phyloP scores from a whole-genome alignment of 2,888 invertebrate species.

The Pseudanteris insignis region DNA sequence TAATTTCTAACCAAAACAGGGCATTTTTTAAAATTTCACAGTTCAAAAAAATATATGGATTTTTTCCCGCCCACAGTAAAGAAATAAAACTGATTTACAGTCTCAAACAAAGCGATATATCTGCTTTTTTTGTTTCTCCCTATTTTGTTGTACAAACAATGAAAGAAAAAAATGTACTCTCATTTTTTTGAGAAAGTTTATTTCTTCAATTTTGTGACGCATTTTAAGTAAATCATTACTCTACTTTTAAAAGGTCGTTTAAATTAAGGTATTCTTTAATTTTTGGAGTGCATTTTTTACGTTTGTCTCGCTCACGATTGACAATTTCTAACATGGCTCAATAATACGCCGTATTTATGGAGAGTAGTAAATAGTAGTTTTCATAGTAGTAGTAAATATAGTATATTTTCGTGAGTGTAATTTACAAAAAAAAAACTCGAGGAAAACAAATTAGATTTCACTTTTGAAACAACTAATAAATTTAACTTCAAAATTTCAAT shows the following conservation, averaged over 20 bases:
- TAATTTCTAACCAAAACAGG: constrained; percentile 64
- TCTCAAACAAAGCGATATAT: constrained; percentile 13
- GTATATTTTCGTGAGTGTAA: no score
- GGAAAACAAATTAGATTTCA: no score
- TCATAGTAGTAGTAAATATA: no score
- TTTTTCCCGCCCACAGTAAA: constrained; percentile 52
- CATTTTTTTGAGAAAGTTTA: constrained; percentile 30
- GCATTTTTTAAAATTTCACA: constrained; percentile 50
- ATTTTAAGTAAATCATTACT: constrained; percentile 1
- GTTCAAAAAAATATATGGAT: constrained; percentile 47
- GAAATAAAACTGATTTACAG: constrained; percentile 53
- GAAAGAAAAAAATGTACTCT: constrained; percentile 12
- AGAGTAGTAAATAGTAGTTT: no score
- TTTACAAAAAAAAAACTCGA: no score
- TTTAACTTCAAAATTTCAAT: no score
- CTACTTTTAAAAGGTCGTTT: constrained; percentile 16
- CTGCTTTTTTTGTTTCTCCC: constrained; percentile 15
- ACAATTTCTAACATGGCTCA: not conserved
- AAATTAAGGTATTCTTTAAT: constrained; percentile 17
- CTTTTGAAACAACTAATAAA: no score
- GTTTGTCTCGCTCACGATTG: constrained; percentile 1
- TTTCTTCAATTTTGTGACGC: not conserved
- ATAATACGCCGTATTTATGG: no score
- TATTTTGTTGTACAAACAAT: constrained; percentile 7
- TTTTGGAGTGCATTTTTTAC: constrained; percentile 9